These are phyloP conservation scores for Vesta saturnalis DNA, from an alignment of 2,888 invertebrate species.

Conservation along the genomic window DNA sequence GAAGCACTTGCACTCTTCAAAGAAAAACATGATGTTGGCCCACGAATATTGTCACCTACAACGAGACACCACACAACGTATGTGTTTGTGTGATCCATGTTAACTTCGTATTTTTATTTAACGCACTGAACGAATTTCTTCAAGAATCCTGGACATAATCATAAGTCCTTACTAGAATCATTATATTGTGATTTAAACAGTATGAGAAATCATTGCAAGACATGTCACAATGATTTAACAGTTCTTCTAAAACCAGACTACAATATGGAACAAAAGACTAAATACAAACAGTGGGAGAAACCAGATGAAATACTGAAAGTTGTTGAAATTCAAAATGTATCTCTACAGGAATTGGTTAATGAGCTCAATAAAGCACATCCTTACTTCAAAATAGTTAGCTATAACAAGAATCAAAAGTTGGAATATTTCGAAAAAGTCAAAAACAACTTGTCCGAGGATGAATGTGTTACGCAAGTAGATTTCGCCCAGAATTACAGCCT, in stretches of 20 bases:
- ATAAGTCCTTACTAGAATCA: background rate
- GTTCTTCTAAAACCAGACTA: background rate
- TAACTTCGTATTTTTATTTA: background rate
- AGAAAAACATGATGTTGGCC: background rate
- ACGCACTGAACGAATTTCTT: background rate
- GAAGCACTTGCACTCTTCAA: background rate
- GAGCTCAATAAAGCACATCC: no score
- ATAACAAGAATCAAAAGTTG: background rate
- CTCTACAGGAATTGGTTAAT: no score
- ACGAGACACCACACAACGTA: no score
- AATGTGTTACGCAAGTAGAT: background rate
- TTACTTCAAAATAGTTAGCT: no score
- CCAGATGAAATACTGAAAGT: no score
- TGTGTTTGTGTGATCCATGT: no score
- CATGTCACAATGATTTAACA: no score
- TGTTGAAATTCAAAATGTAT: background rate
- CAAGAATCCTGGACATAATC: background rate
- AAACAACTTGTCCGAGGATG: no score
- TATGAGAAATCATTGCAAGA: no score
- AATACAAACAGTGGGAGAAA: background rate
- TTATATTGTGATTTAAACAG: no score
- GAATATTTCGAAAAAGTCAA: no score
- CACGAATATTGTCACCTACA: no score
- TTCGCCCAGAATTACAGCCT: background rate
- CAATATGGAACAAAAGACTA: background rate